Evolutionary conservation across 2,888 invertebrate genomes (phyloP), one percentile per base, ranked within the genome.

Genomic region (Plutella xylostella): DNA sequence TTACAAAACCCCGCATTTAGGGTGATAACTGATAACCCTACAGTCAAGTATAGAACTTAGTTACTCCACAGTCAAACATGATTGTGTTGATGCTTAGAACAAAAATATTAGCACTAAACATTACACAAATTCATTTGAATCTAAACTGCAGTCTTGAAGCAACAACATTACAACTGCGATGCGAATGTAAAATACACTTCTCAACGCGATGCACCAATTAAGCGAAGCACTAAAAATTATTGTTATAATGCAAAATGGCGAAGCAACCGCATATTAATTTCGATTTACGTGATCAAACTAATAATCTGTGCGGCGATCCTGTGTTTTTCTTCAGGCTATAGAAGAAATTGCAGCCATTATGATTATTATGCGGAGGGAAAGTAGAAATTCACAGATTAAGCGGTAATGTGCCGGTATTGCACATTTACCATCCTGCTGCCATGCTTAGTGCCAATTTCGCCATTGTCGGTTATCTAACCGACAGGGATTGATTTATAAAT

Each of bases 321-420:
- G 5, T 25, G 6, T 25, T 25, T 33, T 15, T 31, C 25, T 25
- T 5, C 25, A 9, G 25, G n/a, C 28, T 6, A 28, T 28, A 28
- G 28, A 9, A 9, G 28, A n/a, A 28, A 28, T 28, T 28, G n/a
- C 6, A 28, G 28, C 7, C 9, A 28, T 28, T 28, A 28, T 9
- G 28, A 28, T n/a, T 12, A 12, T 28, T 28, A n/a, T n/a, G 34
- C 18, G 12, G 17, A 12, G 37, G n/a, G 39, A 39, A 39, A 39
- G 39, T 22, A 39, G 39, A 22, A 39, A 39, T 39, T 39, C 39
- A 15, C 39, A 39, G 39, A 39, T 39, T 39, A 39, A 11, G 21
- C 11, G 11, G 22, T 39, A 22, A 39, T 39, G 9, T 37, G 15
- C 21, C 22, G 39, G 25, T 39, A 33, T 11, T 25, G 14, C 22